Conservation (phyloP, 2,888 invertebrate genomes). For the Oegoconia quadripuncta region DNA sequence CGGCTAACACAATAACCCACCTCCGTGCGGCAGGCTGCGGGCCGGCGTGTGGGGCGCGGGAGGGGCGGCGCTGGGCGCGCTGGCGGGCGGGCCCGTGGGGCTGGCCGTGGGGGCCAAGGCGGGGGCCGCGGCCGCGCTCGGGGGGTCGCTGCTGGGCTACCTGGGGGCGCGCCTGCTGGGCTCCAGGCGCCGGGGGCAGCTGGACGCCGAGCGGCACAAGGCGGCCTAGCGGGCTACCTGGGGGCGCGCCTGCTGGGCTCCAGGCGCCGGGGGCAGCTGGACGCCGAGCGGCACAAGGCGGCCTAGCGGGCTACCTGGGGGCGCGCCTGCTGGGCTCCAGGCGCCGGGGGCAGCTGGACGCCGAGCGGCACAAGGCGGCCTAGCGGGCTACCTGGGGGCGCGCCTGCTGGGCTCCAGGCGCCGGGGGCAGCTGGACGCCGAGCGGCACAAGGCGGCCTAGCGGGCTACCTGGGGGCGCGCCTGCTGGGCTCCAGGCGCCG, state of each 20-base stretch:
- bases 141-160: conserved; percentile 47
- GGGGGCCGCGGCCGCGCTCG: conserved; percentile 47
- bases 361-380: too few relatives aligned
- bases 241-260: conserved; percentile 42
- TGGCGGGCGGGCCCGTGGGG: conserved; percentile 52
- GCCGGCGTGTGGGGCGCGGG: conserved; percentile 39
- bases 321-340: conserved; percentile 45
- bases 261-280: conserved; percentile 50
- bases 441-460: too few relatives aligned
- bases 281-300: conserved; percentile 40
- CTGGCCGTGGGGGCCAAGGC: conserved; percentile 50
- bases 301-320: conserved; percentile 39
- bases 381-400: conserved; percentile 39
- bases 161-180: conserved; percentile 36
- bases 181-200: conserved; percentile 53
- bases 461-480: too few relatives aligned
- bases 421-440: conserved; percentile 45
- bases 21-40: conserved; percentile 28
- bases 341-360: conserved; percentile 46
- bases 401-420: conserved; percentile 45
- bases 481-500: too few relatives aligned
- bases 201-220: conserved; percentile 39
- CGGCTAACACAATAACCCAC: too few relatives aligned
- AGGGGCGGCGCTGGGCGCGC: conserved; percentile 48
- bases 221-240: conserved; percentile 39